A percentile compares a stretch with the other conserved stretches of the same genome.
phyloP scores from a whole-genome alignment of 2,888 invertebrate species.

The Laothoe populi region DNA sequence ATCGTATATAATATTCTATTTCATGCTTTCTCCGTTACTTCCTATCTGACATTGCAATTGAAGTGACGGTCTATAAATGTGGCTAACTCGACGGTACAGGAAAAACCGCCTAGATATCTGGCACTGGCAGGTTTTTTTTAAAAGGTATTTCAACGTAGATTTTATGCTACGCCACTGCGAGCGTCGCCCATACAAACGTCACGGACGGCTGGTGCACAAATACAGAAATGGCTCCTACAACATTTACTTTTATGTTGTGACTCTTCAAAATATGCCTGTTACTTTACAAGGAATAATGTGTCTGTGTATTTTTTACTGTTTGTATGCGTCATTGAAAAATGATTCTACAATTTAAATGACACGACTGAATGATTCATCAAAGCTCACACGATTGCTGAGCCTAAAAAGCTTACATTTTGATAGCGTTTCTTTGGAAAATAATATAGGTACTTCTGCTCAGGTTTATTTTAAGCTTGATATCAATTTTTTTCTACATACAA shows the following conservation, averaged over 20 bases:
- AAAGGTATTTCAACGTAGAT: conserved; percentile 3
- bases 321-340: no score
- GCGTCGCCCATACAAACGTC: conserved; percentile 30
- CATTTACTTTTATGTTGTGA: neutral
- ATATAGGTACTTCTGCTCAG: no score
- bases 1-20: neutral
- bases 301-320: no score
- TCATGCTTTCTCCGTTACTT: no score
- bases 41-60: neutral
- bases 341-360: no score
- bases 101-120: conserved; percentile 14
- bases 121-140: conserved; percentile 11
- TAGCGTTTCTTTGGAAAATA: no score
- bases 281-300: no score
- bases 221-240: neutral
- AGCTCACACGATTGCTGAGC: no score
- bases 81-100: neutral
- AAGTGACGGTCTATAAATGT: conserved; percentile 4
- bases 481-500: no score
- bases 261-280: neutral
- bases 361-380: no score
- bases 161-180: conserved; percentile 5
- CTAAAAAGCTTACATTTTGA: no score
- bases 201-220: conserved; percentile 8
- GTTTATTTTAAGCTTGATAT: no score